Percentiles rank a stretch among this genome's conserved stretches.
These are phyloP conservation scores for Panthera uncia DNA, from an alignment of 2,113 vertebrate genomes.

Conservation along the genomic window DNA sequence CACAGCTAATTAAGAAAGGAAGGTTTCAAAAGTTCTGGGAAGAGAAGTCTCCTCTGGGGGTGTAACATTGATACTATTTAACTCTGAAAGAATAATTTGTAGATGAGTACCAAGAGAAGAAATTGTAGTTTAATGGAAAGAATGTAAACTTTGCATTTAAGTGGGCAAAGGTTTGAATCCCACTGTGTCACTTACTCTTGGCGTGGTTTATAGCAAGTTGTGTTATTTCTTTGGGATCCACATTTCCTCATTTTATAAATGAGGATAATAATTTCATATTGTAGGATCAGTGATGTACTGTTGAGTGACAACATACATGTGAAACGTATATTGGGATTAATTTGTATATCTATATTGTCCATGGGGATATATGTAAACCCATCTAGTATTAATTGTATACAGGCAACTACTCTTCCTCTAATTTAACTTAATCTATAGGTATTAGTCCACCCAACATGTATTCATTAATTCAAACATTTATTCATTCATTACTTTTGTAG, in stretches of 20 bases:
- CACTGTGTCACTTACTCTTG: neutral
- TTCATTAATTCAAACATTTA: neutral
- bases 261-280: neutral
- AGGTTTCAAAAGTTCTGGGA: neutral
- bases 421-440: neutral
- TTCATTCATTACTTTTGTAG: neutral
- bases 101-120: neutral
- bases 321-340: neutral
- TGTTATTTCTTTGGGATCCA: neutral
- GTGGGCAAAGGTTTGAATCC: neutral
- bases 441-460: neutral
- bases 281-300: neutral
- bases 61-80: neutral
- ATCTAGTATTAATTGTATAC: neutral
- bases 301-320: neutral
- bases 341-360: neutral
- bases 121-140: neutral
- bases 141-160: neutral
- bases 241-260: neutral
- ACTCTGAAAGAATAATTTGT: neutral
- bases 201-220: neutral
- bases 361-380: neutral
- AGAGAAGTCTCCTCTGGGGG: neutral
- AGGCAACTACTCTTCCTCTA: neutral
- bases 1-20: neutral